Conservation (phyloP, 2,888 invertebrate genomes). For the Ophion costatus region DNA sequence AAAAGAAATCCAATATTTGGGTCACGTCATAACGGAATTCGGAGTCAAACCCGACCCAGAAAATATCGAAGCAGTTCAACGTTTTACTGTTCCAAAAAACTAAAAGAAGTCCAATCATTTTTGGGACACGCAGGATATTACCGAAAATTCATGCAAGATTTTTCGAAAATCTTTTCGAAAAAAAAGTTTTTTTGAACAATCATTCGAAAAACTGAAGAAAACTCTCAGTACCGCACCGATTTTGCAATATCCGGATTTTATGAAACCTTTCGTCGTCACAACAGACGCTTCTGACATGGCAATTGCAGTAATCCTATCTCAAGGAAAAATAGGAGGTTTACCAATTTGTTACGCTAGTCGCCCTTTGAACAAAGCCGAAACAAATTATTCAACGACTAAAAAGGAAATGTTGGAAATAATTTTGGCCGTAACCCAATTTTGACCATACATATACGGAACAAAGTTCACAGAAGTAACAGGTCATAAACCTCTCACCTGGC, state of each 20-base stretch:
- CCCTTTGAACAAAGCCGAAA: conserved; percentile 73
- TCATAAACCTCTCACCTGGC: conserved; percentile 58
- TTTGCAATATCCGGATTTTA: conserved; percentile 75
- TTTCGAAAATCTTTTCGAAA: conserved; percentile 63
- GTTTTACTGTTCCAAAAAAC: conserved; percentile 51
- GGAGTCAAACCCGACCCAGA: conserved; percentile 67
- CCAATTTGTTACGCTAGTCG: not conserved
- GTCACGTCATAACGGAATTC: conserved; percentile 15
- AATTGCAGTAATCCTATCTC: conserved; percentile 74
- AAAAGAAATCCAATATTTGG: conserved; percentile 25
- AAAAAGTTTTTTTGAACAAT: conserved; percentile 63
- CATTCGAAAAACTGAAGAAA: conserved; percentile 59
- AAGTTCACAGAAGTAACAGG: conserved; percentile 74
- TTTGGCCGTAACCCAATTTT: conserved; percentile 73
- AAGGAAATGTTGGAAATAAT: conserved; percentile 70
- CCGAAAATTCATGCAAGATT: conserved; percentile 48
- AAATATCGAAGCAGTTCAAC: conserved; percentile 64
- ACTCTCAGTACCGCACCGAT: conserved; percentile 47
- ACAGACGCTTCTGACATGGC: conserved; percentile 76
- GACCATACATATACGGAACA: conserved; percentile 75
- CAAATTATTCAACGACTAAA: conserved; percentile 67
- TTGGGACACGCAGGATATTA: conserved; percentile 65
- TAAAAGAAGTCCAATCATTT: conserved; percentile 67
- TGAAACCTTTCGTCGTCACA: conserved; percentile 70
- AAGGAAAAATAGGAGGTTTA: conserved; percentile 75